Base-by-base conservation (phyloP, 2,888 invertebrate genomes). In the Deilephila porcellus region DNA sequence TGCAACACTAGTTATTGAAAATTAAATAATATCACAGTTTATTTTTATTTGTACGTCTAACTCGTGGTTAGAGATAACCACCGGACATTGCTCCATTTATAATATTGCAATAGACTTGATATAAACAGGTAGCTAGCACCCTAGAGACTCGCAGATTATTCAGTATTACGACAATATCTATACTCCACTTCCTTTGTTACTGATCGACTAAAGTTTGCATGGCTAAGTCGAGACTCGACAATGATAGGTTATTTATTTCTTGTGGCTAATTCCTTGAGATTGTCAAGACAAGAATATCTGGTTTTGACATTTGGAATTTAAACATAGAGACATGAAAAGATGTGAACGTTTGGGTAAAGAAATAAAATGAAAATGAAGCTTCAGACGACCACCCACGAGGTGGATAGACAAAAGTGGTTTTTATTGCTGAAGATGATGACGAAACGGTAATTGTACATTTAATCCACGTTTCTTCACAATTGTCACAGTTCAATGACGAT, bases 61-160 rank as follows among this genome's bases (percentile, higher is more conserved):
- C 34, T 34, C 25, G 20, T 25, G 17, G n/a, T 34, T 63, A 32
- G 32, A 5, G 2, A 5, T 32, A 63, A 63, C 63, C 45, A 29
- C 63, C 63, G 63, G 63, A 63, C 34, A 63, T 63, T 63, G 63
- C 63, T 63, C 34, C n/a, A 64, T 2, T 45, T 64, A 45, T 56
- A 60, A 60, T 64, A 64, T 60, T 71, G 71, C 71, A 60, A 60
- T 71, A 60, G 60, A 34, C 59, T 20, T 60, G 60, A 14, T 60
- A 70, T 53, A 29, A 29, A 25, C 34, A 37, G 37, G 60, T 37
- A 67, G 4, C 37, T 45, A 19, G 37, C 32, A 60, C 71, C 71
- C 71, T 34, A 71, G 59, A 71, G 71, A 60, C 60, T 71, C 7
- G 45, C 25, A 17, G 60, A 25, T 60, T 64, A 64, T 64, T 64